Conservation (phyloP, 1,140 invertebrate genomes). For the Atta colombica region DNA sequence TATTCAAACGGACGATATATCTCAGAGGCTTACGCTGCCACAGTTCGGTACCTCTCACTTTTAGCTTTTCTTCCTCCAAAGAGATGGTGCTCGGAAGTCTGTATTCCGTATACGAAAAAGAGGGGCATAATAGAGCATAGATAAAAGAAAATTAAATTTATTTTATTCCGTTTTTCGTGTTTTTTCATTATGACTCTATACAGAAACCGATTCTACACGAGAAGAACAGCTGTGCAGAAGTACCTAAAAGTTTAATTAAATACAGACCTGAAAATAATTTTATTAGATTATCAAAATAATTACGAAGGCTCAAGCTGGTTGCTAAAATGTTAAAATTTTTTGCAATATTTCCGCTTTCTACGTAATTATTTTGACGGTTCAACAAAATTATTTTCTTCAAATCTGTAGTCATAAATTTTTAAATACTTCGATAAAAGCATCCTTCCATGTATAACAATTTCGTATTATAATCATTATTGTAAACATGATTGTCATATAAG, state of each 20-base stretch:
- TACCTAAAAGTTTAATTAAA: too few species aligned
- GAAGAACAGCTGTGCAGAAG: too few species aligned
- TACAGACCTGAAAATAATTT: too few species aligned
- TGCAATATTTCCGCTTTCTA: too few species aligned
- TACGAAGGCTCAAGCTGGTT: too few species aligned
- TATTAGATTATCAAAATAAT: too few species aligned
- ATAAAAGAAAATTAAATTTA: slow-evolving; percentile 17
- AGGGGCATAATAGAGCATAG: slow-evolving; percentile 1
- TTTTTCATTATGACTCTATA: not conserved
- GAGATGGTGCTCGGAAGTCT: slow-evolving; percentile 38
- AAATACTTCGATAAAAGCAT: too few species aligned
- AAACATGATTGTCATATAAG: not conserved
- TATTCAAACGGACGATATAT: slow-evolving; percentile 85
- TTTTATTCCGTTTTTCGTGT: not conserved
- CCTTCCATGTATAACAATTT: not conserved
- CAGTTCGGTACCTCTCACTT: slow-evolving; percentile 72
- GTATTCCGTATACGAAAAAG: slow-evolving; percentile 28
- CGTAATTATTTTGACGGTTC: too few species aligned
- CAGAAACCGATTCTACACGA: not conserved
- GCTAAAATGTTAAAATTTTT: too few species aligned
- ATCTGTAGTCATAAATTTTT: too few species aligned
- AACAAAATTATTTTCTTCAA: too few species aligned
- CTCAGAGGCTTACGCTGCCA: slow-evolving; percentile 82
- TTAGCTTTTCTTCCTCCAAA: slow-evolving; percentile 60
- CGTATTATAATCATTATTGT: not conserved